Evolutionary conservation across 2,113 vertebrate species (phyloP).

Genomic region (Aviceda subcristata): DNA sequence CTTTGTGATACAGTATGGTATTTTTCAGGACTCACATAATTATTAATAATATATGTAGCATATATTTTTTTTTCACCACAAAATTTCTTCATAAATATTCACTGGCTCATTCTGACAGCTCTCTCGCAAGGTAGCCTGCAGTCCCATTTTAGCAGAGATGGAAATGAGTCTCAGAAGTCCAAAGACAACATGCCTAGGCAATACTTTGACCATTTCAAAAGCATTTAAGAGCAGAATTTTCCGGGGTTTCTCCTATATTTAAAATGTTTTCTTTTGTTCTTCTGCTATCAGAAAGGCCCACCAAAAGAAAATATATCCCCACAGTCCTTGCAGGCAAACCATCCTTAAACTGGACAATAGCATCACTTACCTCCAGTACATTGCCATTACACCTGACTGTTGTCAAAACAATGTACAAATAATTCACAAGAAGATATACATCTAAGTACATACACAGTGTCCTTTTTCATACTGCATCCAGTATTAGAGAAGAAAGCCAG

Average conservation of each 20-base stretch:
- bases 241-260: neutral
- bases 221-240: neutral
- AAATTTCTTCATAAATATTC: slow-evolving; percentile 33
- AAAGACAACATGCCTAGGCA: slow-evolving; percentile 3
- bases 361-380: neutral
- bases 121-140: slow-evolving; percentile 2
- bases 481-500: neutral
- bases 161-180: neutral
- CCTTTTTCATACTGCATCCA: neutral
- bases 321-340: neutral
- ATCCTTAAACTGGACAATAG: neutral
- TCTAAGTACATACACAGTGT: neutral
- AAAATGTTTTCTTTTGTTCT: neutral
- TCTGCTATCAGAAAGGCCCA: neutral
- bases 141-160: neutral
- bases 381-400: neutral
- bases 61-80: neutral
- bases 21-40: slow-evolving; percentile 61
- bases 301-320: neutral
- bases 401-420: neutral
- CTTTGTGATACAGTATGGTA: slow-evolving; percentile 41
- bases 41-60: slow-evolving; percentile 31
- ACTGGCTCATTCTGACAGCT: slow-evolving; percentile 10
- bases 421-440: neutral
- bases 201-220: neutral